Conservation (phyloP, 2,888 invertebrate species). For the Chymomyza amoena region DNA sequence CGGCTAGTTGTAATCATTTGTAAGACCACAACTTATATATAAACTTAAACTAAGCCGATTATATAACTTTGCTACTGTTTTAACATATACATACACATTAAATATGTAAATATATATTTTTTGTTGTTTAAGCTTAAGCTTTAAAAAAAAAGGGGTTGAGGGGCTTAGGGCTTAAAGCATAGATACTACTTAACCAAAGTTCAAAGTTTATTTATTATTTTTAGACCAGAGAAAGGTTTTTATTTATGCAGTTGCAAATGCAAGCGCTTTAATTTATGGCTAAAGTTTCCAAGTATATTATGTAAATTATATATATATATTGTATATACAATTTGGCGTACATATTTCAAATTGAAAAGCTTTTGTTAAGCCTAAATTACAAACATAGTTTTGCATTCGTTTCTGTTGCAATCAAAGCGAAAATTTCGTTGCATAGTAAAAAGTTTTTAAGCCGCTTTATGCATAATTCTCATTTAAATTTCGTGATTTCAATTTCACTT, state of each 20-base stretch:
- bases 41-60: constrained; percentile 50
- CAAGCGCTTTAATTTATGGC: background rate
- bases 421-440: background rate
- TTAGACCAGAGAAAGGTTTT: background rate
- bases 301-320: background rate
- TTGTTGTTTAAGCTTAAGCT: background rate
- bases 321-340: background rate
- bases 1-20: constrained; percentile 37
- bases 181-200: background rate
- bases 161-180: background rate
- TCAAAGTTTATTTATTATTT: too few relatives aligned
- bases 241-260: background rate
- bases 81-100: background rate
- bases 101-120: background rate
- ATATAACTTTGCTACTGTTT: constrained; percentile 8
- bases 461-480: background rate
- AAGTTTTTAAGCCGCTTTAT: background rate
- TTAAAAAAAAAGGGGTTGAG: background rate
- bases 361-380: background rate
- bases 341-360: background rate
- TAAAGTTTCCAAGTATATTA: background rate
- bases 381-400: background rate
- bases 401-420: background rate
- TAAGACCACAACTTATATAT: constrained; percentile 15
- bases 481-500: background rate